Evolutionary conservation across 2,888 invertebrate species (phyloP), one percentile per base, ranked within the genome.

Genomic region (Diabrotica balteata): DNA sequence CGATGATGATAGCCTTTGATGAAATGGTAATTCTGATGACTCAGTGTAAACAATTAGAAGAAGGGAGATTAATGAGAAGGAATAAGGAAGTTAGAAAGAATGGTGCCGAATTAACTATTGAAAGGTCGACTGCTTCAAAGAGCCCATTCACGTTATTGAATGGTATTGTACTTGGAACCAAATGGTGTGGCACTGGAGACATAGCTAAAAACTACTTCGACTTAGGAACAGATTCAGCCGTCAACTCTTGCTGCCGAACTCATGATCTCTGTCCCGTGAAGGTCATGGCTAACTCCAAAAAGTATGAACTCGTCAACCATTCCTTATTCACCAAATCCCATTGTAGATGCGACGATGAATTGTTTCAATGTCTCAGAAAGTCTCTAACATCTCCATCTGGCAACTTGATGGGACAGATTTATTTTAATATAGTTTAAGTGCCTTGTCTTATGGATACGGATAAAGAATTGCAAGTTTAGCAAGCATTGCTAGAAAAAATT

Each of bases 131-230:
- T 71, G 32, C 32, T 32, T 32, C 32, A 32, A 89, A 89, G 73
- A 92, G 89, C 80, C 91, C 91, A 7, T 86, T 92, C 47, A 90
- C 91, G 0, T 80, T 94, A 71, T 85, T 94, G 58, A 92, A 90
- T 79, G 94, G 94, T 47, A 93, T 94, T 73, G 88, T 94, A 80
- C 94, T 94, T 84, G 94, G 94, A 71, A 95, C 95, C 50, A 95
- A 95, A 83, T 95, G 95, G 95, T 97, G 96, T 80, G 96, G 96
- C 17, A 91, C 93, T 0, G 96, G 96, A 0, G 96, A 96, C 83
- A 90, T 94, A 74, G 96, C 96, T 0, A 85, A 88, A 22, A 89
- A 91, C 80, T 95, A 94, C 85, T 91, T 91, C 82, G 96, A 96
- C 84, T 86, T 96, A 72, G 97, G 97, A 51, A 86, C 88, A 0